Evolutionary conservation across 2,888 invertebrate species (phyloP).

Genomic region (Lycia hirtaria): DNA sequence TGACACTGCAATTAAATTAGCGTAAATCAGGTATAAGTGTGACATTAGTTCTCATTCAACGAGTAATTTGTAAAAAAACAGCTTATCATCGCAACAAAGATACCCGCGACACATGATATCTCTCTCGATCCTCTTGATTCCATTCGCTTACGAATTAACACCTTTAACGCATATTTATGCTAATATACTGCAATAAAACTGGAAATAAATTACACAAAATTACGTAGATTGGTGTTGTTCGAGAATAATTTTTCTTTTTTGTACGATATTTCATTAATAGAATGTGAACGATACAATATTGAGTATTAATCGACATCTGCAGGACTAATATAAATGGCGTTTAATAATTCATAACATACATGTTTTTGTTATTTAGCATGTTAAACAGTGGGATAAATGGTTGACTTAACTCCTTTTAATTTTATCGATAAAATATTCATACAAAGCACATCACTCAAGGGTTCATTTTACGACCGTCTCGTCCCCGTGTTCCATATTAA

Average conservation of each 20-base stretch:
- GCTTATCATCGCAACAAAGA: slow-evolving; percentile 32
- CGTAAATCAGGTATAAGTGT: not conserved
- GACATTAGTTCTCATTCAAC: slow-evolving; percentile 18
- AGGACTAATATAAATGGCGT: too few relatives aligned
- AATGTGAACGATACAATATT: not conserved
- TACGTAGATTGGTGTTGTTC: slow-evolving; percentile 11
- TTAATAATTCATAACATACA: not conserved
- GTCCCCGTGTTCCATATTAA: slow-evolving; percentile 78
- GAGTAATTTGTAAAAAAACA: slow-evolving; percentile 28
- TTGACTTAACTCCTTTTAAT: too few relatives aligned
- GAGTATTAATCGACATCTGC: not conserved
- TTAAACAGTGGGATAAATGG: too few relatives aligned
- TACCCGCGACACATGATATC: slow-evolving; percentile 37
- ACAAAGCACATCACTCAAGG: slow-evolving; percentile 57
- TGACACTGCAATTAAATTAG: not conserved
- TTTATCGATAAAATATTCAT: slow-evolving; percentile 31
- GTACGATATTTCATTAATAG: not conserved
- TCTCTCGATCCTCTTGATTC: slow-evolving; percentile 29
- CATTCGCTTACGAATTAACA: slow-evolving; percentile 39
- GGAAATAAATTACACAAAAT: slow-evolving; percentile 30
- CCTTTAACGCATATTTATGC: slow-evolving; percentile 40
- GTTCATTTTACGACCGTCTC: slow-evolving; percentile 78
- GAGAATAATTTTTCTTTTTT: not conserved
- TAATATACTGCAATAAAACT: slow-evolving; percentile 33
- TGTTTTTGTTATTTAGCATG: not conserved